These are phyloP conservation scores for Tetramorium parvispinum DNA, from an alignment of 1,140 invertebrate species.

Conservation along the genomic window DNA sequence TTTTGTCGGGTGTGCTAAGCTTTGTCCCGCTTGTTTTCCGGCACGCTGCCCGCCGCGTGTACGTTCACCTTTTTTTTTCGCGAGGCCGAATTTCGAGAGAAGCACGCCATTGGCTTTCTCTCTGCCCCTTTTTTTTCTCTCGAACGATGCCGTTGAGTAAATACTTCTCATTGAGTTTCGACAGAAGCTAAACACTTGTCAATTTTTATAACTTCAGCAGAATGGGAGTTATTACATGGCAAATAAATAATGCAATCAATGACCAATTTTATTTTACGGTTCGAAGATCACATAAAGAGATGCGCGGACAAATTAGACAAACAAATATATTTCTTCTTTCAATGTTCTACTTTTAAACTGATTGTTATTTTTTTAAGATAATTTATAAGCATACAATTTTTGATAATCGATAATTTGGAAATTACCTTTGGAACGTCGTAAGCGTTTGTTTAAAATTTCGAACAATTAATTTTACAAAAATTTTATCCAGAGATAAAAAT, in stretches of 20 bases:
- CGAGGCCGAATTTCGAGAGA: constrained; percentile 38
- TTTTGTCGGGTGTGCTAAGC: constrained; percentile 55
- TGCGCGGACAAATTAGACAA: background rate
- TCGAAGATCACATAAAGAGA: background rate
- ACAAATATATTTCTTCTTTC: background rate
- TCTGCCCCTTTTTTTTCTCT: background rate
- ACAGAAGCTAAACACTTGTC: constrained; percentile 14
- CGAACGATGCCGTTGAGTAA: constrained; percentile 15
- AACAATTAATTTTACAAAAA: background rate
- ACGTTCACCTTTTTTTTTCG: constrained; percentile 14
- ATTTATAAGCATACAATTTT: background rate
- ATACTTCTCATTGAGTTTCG: constrained; percentile 32
- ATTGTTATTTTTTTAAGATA: background rate
- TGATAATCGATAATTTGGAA: background rate
- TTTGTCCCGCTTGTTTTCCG: constrained; percentile 57
- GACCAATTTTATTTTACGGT: background rate
- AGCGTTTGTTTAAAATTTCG: background rate
- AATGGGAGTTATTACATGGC: background rate
- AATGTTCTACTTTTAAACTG: too few species aligned
- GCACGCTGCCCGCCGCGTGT: constrained; percentile 42
- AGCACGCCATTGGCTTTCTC: background rate
- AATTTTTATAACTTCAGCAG: background rate
- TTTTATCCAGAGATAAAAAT: background rate
- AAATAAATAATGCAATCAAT: background rate
- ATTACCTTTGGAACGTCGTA: background rate